Conservation (phyloP, 2,113 vertebrate species). For the Myiozetetes cayanensis region DNA sequence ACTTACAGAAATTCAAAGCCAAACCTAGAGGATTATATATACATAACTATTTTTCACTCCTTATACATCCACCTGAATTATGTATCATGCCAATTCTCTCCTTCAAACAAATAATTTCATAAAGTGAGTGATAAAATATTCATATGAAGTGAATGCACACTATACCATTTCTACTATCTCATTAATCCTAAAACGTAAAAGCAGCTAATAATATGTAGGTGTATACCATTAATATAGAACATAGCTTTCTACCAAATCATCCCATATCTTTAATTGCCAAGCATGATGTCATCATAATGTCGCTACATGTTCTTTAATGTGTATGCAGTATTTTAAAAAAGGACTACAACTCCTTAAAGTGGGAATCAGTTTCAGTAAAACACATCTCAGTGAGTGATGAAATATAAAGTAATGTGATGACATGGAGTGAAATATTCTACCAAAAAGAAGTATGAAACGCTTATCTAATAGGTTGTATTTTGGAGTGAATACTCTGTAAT, state of each 20-base stretch:
- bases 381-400: background rate
- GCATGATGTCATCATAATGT: background rate
- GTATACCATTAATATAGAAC: background rate
- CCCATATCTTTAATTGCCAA: background rate
- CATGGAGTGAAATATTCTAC: background rate
- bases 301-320: background rate
- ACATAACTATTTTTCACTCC: background rate
- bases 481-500: background rate
- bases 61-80: background rate
- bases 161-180: background rate
- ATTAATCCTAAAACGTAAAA: background rate
- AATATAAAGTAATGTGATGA: background rate
- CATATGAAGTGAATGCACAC: background rate
- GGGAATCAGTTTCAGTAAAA: background rate
- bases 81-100: background rate
- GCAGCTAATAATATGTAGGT: background rate
- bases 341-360: background rate
- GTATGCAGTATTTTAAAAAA: background rate
- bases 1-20: conserved; percentile 21
- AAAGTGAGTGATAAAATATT: background rate
- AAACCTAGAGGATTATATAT: background rate
- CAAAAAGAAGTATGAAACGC: background rate
- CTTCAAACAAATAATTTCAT: background rate
- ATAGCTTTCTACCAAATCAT: background rate
- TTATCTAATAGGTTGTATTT: background rate